These are phyloP conservation scores for Cryptoprocta ferox DNA, from an alignment of 2,797 vertebrate genomes.

Conservation along the genomic window DNA sequence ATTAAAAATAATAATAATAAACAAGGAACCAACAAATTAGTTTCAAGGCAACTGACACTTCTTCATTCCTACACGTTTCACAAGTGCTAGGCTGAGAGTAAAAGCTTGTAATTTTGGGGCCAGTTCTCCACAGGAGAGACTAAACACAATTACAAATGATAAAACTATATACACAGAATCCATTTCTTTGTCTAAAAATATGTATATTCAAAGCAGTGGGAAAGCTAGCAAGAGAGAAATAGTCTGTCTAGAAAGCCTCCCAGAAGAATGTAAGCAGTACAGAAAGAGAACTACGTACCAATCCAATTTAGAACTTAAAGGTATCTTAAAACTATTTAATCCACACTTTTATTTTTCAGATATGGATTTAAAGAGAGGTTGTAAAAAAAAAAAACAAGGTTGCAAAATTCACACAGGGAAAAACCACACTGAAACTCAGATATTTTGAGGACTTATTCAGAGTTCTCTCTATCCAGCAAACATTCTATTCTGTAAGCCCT, in stretches of 20 bases:
- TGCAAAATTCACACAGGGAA: neutral
- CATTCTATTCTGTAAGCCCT: neutral
- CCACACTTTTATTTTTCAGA: neutral
- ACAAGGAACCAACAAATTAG: neutral
- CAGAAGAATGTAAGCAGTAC: neutral
- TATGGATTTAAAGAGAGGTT: neutral
- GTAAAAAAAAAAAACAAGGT: neutral
- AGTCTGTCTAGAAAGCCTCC: neutral
- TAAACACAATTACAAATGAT: constrained; percentile 61
- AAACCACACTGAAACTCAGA: neutral
- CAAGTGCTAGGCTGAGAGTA: constrained; percentile 43
- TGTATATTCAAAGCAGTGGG: neutral
- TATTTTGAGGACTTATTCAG: neutral
- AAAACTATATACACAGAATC: neutral
- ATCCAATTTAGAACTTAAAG: neutral
- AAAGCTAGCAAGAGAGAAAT: neutral
- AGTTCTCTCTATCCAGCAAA: neutral
- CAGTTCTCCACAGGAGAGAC: constrained; percentile 47
- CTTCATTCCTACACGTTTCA: neutral
- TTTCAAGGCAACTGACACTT: constrained; percentile 30
- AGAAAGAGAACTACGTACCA: neutral
- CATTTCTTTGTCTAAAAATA: constrained; percentile 29
- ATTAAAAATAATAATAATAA: neutral
- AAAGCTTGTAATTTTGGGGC: constrained; percentile 54
- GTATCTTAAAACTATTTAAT: neutral